Evolutionary conservation across 1,140 invertebrate species (phyloP).

Genomic region (Drosophila baimaii): DNA sequence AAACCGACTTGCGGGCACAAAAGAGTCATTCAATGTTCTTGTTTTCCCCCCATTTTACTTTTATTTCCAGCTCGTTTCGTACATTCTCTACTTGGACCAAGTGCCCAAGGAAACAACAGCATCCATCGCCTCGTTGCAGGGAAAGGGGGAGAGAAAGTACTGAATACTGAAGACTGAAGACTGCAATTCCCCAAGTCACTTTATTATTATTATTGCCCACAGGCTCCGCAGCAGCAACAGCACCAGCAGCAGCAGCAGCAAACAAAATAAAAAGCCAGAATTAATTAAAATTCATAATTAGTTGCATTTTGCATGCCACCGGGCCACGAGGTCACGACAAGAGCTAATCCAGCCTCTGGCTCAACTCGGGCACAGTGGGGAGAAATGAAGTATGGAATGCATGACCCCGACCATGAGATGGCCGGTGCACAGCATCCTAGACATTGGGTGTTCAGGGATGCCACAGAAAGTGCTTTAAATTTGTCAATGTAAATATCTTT

Average conservation of each 20-base stretch:
- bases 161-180: no score
- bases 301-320: conserved; percentile 57
- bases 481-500: no score
- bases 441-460: no score
- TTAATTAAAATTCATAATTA: conserved; percentile 77
- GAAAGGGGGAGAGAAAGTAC: neutral
- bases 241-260: conserved; percentile 10
- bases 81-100: conserved; percentile 6
- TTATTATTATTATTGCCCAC: conserved; percentile 53
- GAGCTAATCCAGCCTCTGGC: conserved; percentile 46
- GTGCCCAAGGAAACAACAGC: neutral
- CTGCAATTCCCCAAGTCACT: conserved; percentile 44
- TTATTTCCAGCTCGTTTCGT: conserved; percentile 21
- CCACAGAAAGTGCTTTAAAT: no score
- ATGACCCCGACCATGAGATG: neutral
- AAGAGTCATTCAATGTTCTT: conserved; percentile 48
- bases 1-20: conserved; percentile 23
- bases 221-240: conserved; percentile 3
- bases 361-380: conserved; percentile 12
- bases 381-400: conserved; percentile 2
- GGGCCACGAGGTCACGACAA: conserved; percentile 55
- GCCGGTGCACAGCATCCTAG: neutral
- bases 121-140: neutral
- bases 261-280: conserved; percentile 63
- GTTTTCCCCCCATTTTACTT: conserved; percentile 29